These are phyloP conservation scores for Tribolium freemani DNA, from an alignment of 2,888 invertebrate genomes.

Conservation along the genomic window DNA sequence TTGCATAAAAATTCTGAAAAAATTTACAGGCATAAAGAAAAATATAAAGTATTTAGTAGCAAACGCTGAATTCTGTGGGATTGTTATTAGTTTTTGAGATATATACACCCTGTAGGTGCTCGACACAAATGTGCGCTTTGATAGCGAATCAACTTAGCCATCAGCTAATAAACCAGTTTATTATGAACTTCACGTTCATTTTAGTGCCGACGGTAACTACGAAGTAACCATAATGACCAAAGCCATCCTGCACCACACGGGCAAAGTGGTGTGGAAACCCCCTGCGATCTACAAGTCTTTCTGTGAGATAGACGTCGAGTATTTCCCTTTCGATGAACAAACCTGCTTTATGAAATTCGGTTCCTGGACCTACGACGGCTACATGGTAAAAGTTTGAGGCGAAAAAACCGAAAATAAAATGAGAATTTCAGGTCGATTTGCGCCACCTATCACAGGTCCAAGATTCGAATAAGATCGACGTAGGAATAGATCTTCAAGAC, in stretches of 20 bases:
- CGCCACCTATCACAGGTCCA: conserved; percentile 89
- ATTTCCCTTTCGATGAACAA: conserved; percentile 95
- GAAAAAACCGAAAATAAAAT: neutral
- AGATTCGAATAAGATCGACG: conserved; percentile 88
- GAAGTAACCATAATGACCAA: conserved; percentile 99
- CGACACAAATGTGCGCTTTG: too few species aligned
- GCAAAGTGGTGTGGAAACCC: conserved; percentile 96
- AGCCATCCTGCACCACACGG: conserved; percentile 93
- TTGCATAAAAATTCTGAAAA: too few species aligned
- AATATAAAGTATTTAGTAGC: too few species aligned
- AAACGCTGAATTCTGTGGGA: too few species aligned
- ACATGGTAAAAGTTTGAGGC: conserved; percentile 77
- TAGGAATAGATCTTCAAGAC: conserved; percentile 93
- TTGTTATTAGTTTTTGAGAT: too few species aligned
- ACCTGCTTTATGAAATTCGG: conserved; percentile 97
- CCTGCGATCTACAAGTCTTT: conserved; percentile 99
- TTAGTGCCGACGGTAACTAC: conserved; percentile 97
- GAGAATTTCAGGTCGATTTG: conserved; percentile 82
- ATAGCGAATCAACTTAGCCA: too few species aligned
- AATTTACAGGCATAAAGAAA: too few species aligned
- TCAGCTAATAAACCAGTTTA: neutral
- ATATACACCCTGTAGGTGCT: too few species aligned
- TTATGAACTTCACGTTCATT: conserved; percentile 33
- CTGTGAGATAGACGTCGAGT: conserved; percentile 95
- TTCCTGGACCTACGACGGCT: conserved; percentile 95